phyloP scores from a whole-genome alignment of 2,113 vertebrate genomes.

The Chunga burmeisteri region DNA sequence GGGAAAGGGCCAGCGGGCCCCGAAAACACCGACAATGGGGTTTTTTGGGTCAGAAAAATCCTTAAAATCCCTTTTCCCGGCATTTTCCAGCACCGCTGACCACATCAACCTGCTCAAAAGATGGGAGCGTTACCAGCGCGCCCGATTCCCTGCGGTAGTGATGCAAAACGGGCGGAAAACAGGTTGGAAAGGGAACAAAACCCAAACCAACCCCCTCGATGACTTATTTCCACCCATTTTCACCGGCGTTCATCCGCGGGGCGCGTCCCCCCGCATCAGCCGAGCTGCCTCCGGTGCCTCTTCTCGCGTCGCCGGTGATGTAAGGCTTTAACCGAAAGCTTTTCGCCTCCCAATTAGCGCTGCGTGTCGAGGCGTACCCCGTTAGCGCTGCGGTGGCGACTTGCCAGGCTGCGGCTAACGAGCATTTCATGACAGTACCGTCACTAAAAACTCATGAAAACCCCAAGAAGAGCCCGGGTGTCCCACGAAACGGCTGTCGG shows the following conservation, averaged over 20 bases:
- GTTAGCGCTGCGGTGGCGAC: not conserved
- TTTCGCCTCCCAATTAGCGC: not conserved
- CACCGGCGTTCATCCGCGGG: rapidly evolving
- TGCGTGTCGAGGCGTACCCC: not conserved
- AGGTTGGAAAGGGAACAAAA: not conserved
- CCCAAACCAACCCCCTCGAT: not conserved
- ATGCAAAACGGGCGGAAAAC: rapidly evolving
- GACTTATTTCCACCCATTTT: rapidly evolving
- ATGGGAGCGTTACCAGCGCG: rapidly evolving
- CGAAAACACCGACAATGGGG: rapidly evolving
- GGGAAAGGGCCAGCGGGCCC: not conserved
- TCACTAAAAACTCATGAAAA: not conserved
- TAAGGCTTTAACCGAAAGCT: not conserved
- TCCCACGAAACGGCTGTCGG: rapidly evolving
- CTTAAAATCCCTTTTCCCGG: not conserved
- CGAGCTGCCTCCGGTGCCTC: not conserved
- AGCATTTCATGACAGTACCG: too few species aligned
- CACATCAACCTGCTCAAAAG: not conserved
- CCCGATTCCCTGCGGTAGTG: rapidly evolving
- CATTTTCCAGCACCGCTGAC: rapidly evolving
- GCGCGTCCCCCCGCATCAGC: rapidly evolving
- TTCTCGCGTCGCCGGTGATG: not conserved
- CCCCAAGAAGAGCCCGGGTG: not conserved
- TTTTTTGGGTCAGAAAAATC: too few species aligned
- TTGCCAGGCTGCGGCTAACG: not conserved